Evolutionary conservation across 2,888 invertebrate genomes (phyloP), one percentile per base, ranked within the genome.

Genomic region (Agonopterix heracliana): DNA sequence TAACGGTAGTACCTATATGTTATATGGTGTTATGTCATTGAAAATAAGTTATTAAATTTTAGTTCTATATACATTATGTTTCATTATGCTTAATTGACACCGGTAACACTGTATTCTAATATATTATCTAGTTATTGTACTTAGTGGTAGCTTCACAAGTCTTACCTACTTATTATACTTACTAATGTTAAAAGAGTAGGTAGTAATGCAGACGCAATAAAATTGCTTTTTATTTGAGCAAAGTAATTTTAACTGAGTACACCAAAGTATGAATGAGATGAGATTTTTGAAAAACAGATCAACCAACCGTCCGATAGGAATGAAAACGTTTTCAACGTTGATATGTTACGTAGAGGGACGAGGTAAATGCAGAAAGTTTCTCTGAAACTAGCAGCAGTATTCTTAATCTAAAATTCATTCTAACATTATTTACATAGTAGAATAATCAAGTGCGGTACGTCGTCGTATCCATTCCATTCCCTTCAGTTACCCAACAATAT

Each of bases 201-300:
- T 26, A 26, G 5, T 26, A 26, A 26, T 26, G 26, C 3, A 26
- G 26, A 26, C 7, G 26, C 26, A 26, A 26, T 26, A 26, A 26
- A 68, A 79, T 83, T 83, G 78, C 78, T 81, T 82, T 63, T 68
- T 56, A 59, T 54, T 82, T 85, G 85, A 86, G 85, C 85, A 82
- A 77, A 59, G 54, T 74, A 71, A 64, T 66, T 58, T 50, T 53
- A 54, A 54, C 43, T 56, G 58, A 52, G 51, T 51, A 48, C 52
- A 59, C 57, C 54, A 45, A 55, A 38, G 51, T 49, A 56, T 53
- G 45, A 51, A 48, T 43, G 51, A 43, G 51, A 51, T 45, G 44
- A 50, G 49, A 47, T 49, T 49, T 46, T 45, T 44, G 35, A 42
- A 49, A 26, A 34, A 42, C 12, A 44, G 45, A 26, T 40, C 41